phyloP scores from a whole-genome alignment of 2,797 vertebrate species.

The Bufotes viridis region DNA sequence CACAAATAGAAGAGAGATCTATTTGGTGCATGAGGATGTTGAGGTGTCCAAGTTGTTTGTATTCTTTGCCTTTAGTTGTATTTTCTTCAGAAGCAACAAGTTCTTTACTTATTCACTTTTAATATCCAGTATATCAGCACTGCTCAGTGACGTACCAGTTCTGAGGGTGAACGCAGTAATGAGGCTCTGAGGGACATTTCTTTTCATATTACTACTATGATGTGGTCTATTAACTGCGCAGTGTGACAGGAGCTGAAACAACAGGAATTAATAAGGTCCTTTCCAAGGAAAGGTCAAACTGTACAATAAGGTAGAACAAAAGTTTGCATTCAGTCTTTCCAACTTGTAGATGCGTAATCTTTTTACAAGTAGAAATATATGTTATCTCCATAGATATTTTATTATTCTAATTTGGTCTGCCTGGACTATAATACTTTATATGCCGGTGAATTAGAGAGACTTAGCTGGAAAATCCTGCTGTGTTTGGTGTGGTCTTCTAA shows the following conservation, averaged over 20 bases:
- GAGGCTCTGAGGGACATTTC: constrained; percentile 70
- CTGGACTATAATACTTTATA: neutral
- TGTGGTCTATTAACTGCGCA: constrained; percentile 73
- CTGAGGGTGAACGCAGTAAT: constrained; percentile 68
- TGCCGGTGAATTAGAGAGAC: neutral
- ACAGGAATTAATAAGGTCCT: constrained; percentile 73
- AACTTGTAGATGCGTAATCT: constrained; percentile 33
- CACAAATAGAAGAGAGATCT: neutral
- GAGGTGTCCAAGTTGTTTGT: constrained; percentile 24
- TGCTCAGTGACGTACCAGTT: constrained; percentile 44
- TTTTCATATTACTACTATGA: constrained; percentile 70
- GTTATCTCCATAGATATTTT: constrained; percentile 8
- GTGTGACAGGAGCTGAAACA: constrained; percentile 70
- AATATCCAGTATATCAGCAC: constrained; percentile 50
- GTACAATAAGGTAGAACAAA: constrained; percentile 69
- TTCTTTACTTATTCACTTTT: constrained; percentile 46
- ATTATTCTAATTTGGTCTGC: neutral
- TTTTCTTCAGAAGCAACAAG: constrained; percentile 26
- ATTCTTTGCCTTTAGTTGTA: constrained; percentile 27
- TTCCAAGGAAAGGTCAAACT: constrained; percentile 69
- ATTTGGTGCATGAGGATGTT: constrained; percentile 4
- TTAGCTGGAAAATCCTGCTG: neutral
- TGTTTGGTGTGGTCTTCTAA: neutral
- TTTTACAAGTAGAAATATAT: constrained; percentile 21
- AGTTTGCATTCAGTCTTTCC: constrained; percentile 68